phyloP scores from a whole-genome alignment of 2,113 vertebrate species.

The Chionis minor region DNA sequence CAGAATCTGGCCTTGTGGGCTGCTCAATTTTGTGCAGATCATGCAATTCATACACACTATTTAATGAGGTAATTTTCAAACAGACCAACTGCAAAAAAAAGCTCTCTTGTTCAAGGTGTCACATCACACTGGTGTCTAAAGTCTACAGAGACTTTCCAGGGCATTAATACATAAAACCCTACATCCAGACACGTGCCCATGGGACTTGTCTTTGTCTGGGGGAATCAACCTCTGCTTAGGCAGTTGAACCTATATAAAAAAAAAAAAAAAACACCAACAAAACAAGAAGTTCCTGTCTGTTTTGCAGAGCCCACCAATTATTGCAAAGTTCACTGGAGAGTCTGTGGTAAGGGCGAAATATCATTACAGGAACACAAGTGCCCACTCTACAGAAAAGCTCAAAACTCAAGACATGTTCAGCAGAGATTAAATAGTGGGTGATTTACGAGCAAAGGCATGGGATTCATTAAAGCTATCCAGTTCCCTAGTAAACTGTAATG shows the following conservation, averaged over 20 bases:
- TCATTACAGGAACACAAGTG: not conserved
- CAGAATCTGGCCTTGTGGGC: not conserved
- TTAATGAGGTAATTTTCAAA: not conserved
- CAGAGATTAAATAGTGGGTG: not conserved
- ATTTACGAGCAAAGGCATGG: not conserved
- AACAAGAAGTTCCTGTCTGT: too few relatives aligned
- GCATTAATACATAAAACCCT: not conserved
- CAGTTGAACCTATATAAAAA: not conserved
- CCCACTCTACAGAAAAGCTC: not conserved
- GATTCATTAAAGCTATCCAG: not conserved
- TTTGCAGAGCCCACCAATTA: not conserved
- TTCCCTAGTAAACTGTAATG: not conserved
- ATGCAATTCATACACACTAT: not conserved
- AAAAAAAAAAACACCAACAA: too few relatives aligned
- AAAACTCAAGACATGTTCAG: fast-evolving
- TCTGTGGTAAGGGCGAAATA: fast-evolving
- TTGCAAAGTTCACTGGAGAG: not conserved
- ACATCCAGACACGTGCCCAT: fast-evolving
- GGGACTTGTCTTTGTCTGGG: not conserved
- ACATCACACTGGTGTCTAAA: not conserved
- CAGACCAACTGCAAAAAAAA: not conserved
- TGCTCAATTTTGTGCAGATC: not conserved
- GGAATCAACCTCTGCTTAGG: not conserved
- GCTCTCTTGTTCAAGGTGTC: not conserved
- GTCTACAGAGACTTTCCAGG: not conserved